These are phyloP conservation scores for Drosophila rufa DNA, from an alignment of 1,140 invertebrate species.

Conservation along the genomic window DNA sequence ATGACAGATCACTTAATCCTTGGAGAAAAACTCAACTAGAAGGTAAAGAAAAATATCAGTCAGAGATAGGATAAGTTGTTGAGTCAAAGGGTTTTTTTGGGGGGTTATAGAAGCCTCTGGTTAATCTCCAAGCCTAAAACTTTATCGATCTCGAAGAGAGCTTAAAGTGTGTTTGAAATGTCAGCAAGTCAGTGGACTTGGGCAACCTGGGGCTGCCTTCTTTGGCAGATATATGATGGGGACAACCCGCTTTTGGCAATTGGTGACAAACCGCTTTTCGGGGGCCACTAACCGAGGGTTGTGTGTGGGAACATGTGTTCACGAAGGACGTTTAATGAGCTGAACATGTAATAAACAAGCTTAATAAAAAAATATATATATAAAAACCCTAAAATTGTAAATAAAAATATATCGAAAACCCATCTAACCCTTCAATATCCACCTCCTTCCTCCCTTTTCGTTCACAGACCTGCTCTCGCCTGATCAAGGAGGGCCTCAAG, in stretches of 20 bases:
- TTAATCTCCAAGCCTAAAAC: not conserved
- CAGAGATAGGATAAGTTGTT: not conserved
- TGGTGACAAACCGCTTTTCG: constrained; percentile 74
- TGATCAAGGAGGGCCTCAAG: constrained; percentile 96
- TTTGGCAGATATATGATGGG: constrained; percentile 31
- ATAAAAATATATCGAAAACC: not conserved
- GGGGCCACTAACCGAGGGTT: not conserved
- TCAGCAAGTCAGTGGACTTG: constrained; percentile 29
- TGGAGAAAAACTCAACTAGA: not conserved
- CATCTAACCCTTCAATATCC: constrained; percentile 12
- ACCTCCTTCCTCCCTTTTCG: constrained; percentile 39
- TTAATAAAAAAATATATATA: not conserved
- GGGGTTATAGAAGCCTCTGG: not conserved
- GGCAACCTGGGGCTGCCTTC: constrained; percentile 48
- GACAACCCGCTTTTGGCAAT: constrained; percentile 61
- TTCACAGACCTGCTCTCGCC: constrained; percentile 93
- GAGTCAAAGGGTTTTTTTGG: no score
- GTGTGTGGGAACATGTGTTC: constrained; percentile 4
- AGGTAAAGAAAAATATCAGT: not conserved
- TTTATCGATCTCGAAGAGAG: not conserved
- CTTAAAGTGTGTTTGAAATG: constrained; percentile 20
- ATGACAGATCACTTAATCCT: not conserved
- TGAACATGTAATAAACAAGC: not conserved
- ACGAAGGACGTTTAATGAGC: constrained; percentile 32
- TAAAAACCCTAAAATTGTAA: not conserved